Conservation (phyloP, 1,140 invertebrate genomes). For the Diplogasteroides magnus region DNA sequence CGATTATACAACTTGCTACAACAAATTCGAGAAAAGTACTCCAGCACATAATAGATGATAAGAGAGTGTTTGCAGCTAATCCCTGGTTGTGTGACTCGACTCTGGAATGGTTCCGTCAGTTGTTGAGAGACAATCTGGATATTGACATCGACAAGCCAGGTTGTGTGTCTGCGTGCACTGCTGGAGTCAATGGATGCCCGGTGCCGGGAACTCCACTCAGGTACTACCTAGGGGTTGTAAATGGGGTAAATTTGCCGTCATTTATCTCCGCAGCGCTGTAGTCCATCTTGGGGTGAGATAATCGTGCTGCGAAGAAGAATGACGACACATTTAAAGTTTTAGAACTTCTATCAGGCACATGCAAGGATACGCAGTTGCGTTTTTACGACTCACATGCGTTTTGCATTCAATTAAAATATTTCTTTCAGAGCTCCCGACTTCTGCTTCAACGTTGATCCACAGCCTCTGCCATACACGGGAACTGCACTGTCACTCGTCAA, state of each 20-base stretch:
- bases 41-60: slow-evolving; percentile 6
- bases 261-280: too few relatives aligned
- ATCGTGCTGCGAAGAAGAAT: neutral
- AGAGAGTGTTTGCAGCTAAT: slow-evolving; percentile 39
- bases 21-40: too few relatives aligned
- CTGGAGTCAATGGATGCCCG: slow-evolving; percentile 47
- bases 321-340: neutral
- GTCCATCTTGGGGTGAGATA: too few relatives aligned
- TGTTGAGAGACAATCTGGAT: slow-evolving; percentile 51
- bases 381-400: neutral
- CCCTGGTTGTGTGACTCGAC: slow-evolving; percentile 50
- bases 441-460: slow-evolving; percentile 20
- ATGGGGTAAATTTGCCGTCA: too few relatives aligned
- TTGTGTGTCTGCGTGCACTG: slow-evolving; percentile 43
- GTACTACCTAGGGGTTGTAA: too few relatives aligned
- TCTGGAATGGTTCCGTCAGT: slow-evolving; percentile 53
- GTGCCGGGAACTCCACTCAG: slow-evolving; percentile 45
- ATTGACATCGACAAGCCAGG: slow-evolving; percentile 56
- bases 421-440: slow-evolving; percentile 18
- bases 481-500: slow-evolving; percentile 49
- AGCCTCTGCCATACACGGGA: slow-evolving; percentile 39
- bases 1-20: too few relatives aligned
- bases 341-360: too few relatives aligned
- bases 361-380: neutral
- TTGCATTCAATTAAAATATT: neutral